Base-by-base conservation (phyloP, 2,888 invertebrate species). In the Archips xylosteana region DNA sequence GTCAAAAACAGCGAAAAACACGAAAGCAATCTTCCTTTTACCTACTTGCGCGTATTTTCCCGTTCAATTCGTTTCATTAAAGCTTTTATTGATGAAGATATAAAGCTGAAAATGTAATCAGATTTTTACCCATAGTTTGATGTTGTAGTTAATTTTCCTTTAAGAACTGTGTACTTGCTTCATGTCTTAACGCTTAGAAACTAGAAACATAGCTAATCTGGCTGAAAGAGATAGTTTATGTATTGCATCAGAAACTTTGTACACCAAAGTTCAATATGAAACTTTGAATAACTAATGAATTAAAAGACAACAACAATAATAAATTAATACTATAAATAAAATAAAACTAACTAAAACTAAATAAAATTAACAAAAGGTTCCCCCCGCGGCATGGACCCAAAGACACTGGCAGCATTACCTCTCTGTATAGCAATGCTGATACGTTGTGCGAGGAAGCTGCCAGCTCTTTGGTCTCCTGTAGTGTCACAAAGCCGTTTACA, bases 191-290 rank as follows among this genome's bases (percentile, higher is more conserved):
- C 2, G 3, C 13, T 5, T 34, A 47, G 13, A 34, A 3, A 3
- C 8, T 47, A 9, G 1, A n/a, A n/a, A 47, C 4, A 0, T 32
- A 2, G 6, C 15, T 8, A 13, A 32, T 57, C 42, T 13, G n/a
- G 1, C 0, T 36, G 2, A 5, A 3, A 4, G 1, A 2, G 0
- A 49, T 2, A 51, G 2, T 45, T 13, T 15, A 15, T 51, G 47
- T 74, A 65, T 74, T 74, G 70, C 74, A 74, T 74, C 74, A 74
- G 70, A 42, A 69, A 6, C 3, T 8, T 15, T 23, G 15, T 3
- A 23, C 8, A 67, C 57, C 32, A 57, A 1, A 57, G 9, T 66
- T 13, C 0, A 32, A 5, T 34, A 6, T 32, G 6, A 36, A 9
- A 8, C 54, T 57, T 57, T 51, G 34, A 23, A 23, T 23, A 23